Evolutionary conservation across 1,140 invertebrate species (phyloP), one percentile per base, ranked within the genome.

Genomic region (Arion vulgaris): DNA sequence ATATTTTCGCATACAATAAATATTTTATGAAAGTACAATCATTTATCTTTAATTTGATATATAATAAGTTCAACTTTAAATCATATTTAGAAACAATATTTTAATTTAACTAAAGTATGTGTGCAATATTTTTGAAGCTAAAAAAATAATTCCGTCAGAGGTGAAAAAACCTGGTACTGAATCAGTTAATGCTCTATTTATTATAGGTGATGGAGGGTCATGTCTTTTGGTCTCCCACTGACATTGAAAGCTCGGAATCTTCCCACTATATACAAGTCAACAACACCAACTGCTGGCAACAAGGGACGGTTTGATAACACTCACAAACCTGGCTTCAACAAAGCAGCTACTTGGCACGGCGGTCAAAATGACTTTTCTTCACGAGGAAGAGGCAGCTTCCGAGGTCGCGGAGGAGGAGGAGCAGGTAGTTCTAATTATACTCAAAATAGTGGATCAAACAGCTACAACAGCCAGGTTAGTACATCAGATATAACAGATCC

Each of bases 331-430:
- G 28, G 73, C 39, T 45, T 75, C 23, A 75, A 75, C 28, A 75
- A 75, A 51, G 38, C 73, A 34, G 53, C 41, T 4, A 75, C 73
- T 19, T 75, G 73, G 73, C 73, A 75, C 53, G 73, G 73, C 53
- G 73, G 73, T 7, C 38, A 49, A 28, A 75, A 51, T 75, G 73
- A 75, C 2, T 49, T 75, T 45, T 19, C 73, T 39, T n/a, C 73
- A 28, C 73, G 73, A n/a, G 73, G 73, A 1, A 17, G 73, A 1
- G 73, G 73, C 2, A 53, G 28, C 28, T 75, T 49, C 45, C 11
- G 73, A 51, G n/a, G n/a, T 41, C 28, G n/a, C n/a, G 34, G 45
- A n/a, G 45, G 72, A 45, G 72, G n/a, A 23, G 34, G 45, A n/a
- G 45, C 38, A 45, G 72, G 72, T 41, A 26, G 2, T 41, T 17